A percentile compares a stretch with the other conserved stretches of the same genome.
Conservation (phyloP, 2,888 invertebrate species). For the Drosophila emarginata region DNA sequence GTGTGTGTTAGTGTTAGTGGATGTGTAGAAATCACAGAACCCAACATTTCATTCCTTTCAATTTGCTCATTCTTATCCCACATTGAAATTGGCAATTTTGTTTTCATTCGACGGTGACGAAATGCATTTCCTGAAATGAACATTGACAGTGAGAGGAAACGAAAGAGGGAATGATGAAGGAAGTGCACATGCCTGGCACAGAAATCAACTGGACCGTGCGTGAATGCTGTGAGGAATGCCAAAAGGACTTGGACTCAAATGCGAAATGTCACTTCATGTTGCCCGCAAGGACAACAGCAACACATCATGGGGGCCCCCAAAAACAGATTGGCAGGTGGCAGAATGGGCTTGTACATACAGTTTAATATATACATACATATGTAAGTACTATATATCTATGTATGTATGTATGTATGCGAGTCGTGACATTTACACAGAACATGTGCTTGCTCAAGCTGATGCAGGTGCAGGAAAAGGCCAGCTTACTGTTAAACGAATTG, state of each 20-base stretch:
- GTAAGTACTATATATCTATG: neutral
- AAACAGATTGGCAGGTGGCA: slow-evolving; percentile 3
- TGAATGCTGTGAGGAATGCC: neutral
- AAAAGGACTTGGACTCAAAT: slow-evolving; percentile 22
- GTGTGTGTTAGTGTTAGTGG: too few species aligned
- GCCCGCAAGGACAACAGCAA: slow-evolving; percentile 53
- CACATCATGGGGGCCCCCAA: slow-evolving; percentile 12
- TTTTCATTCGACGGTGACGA: slow-evolving; percentile 73
- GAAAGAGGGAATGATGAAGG: slow-evolving; percentile 20
- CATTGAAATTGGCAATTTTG: slow-evolving; percentile 75
- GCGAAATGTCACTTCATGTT: slow-evolving; percentile 60
- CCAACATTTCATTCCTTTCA: neutral
- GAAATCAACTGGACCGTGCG: slow-evolving; percentile 59
- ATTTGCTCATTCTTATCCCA: slow-evolving; percentile 9
- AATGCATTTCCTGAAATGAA: slow-evolving; percentile 73
- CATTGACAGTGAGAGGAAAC: slow-evolving; percentile 39
- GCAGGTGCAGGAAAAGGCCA: neutral
- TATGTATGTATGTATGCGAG: too few species aligned
- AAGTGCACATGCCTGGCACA: slow-evolving; percentile 54
- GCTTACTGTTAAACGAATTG: slow-evolving; percentile 4
- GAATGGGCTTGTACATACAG: neutral
- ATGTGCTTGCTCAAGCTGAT: neutral
- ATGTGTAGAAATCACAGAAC: neutral
- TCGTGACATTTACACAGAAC: neutral
- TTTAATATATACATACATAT: neutral